These are phyloP conservation scores for Tachycineta bicolor DNA, from an alignment of 2,113 vertebrate species.

Conservation along the genomic window DNA sequence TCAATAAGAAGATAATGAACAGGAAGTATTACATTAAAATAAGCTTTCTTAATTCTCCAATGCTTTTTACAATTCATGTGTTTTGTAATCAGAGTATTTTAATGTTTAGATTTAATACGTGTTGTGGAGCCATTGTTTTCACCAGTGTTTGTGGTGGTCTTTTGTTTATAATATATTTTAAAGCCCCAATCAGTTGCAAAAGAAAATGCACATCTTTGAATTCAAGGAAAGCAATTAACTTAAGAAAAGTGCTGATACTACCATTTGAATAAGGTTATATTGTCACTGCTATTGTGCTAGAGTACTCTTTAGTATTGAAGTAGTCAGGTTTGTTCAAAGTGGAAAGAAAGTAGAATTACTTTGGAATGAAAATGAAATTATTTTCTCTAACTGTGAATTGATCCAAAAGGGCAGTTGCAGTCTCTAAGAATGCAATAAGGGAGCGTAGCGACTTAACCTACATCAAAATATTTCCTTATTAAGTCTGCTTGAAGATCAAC, in stretches of 20 bases:
- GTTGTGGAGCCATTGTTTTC: background rate
- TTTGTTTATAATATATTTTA: background rate
- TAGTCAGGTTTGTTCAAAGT: background rate
- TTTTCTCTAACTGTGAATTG: background rate
- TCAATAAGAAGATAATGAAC: background rate
- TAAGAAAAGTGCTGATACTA: background rate
- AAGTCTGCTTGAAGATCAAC: background rate
- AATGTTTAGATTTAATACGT: background rate
- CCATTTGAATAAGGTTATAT: background rate
- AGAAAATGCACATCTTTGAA: background rate
- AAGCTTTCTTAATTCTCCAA: background rate
- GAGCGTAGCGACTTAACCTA: background rate
- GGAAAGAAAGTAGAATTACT: background rate
- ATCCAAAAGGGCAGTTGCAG: background rate
- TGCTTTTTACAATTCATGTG: background rate
- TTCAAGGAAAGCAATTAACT: background rate
- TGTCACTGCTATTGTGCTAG: background rate
- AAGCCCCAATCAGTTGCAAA: background rate
- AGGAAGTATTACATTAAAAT: background rate
- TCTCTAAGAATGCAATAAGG: background rate
- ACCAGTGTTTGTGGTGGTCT: background rate
- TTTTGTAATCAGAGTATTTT: background rate
- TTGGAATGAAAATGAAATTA: background rate
- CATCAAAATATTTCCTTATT: no score
- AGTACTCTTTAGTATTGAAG: background rate